These are phyloP conservation scores for Psephotus haematonotus DNA, from an alignment of 2,113 vertebrate genomes.

Conservation along the genomic window DNA sequence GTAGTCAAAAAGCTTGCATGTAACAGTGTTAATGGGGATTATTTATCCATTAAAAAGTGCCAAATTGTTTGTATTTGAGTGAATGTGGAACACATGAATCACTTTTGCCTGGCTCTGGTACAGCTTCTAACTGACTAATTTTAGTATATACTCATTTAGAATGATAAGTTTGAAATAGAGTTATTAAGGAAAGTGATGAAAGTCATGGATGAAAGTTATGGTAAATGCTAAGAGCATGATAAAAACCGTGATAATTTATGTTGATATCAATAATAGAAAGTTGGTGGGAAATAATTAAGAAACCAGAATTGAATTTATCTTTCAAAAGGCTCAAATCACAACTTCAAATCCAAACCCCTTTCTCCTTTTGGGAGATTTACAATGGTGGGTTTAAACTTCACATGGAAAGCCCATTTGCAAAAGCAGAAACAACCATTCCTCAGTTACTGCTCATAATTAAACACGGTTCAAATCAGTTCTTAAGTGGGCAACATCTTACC, in stretches of 20 bases:
- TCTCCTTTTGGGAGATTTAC: neutral
- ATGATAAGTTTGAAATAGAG: neutral
- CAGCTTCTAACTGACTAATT: neutral
- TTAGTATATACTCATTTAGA: neutral
- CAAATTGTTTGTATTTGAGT: neutral
- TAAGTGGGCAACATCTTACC: neutral
- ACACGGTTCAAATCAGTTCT: neutral
- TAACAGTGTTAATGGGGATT: neutral
- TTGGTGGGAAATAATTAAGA: neutral
- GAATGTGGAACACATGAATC: slow-evolving; percentile 28
- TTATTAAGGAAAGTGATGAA: neutral
- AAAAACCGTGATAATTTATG: neutral
- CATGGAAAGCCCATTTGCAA: neutral
- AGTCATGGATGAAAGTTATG: neutral
- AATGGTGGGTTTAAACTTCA: neutral
- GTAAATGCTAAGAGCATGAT: neutral
- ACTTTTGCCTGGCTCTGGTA: neutral
- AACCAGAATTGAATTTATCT: neutral
- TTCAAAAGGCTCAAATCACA: neutral
- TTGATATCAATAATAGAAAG: neutral
- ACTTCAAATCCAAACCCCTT: neutral
- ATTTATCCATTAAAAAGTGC: neutral
- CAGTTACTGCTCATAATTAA: neutral
- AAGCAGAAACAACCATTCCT: neutral
- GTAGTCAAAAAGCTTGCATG: neutral